Conservation (phyloP, 1,140 invertebrate species). For the Tachypleus tridentatus region DNA sequence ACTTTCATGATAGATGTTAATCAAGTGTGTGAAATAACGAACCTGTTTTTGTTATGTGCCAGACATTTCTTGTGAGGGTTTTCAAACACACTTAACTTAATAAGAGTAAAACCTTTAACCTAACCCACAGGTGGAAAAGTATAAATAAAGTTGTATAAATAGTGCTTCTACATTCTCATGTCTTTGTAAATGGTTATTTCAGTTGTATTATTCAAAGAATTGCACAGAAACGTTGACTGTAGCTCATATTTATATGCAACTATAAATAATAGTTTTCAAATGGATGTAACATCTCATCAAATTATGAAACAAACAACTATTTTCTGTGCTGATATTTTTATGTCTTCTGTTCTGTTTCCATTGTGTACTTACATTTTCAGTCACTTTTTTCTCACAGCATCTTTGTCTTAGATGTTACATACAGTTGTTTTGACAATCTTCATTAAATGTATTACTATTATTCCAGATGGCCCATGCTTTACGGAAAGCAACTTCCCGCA, state of each 20-base stretch:
- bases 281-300: too few species aligned
- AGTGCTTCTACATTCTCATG: background rate
- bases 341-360: background rate
- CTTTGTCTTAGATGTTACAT: background rate
- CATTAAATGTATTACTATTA: background rate
- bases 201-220: too few species aligned
- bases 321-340: background rate
- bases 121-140: background rate
- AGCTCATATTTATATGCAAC: too few species aligned
- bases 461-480: slow-evolving; percentile 55
- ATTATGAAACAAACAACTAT: too few species aligned
- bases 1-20: slow-evolving; percentile 72
- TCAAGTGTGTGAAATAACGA: slow-evolving; percentile 47
- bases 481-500: slow-evolving; percentile 46
- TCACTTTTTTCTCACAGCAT: background rate
- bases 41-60: background rate
- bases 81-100: too few species aligned
- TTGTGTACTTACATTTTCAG: background rate
- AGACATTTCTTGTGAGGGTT: too few species aligned
- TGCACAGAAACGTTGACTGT: too few species aligned
- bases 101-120: too few species aligned
- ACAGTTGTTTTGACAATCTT: background rate
- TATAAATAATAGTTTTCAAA: too few species aligned
- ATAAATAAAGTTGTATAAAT: background rate
- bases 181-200: background rate